These are phyloP conservation scores for Periophthalmus modestus DNA, from an alignment of 2,113 vertebrate genomes.

Conservation along the genomic window DNA sequence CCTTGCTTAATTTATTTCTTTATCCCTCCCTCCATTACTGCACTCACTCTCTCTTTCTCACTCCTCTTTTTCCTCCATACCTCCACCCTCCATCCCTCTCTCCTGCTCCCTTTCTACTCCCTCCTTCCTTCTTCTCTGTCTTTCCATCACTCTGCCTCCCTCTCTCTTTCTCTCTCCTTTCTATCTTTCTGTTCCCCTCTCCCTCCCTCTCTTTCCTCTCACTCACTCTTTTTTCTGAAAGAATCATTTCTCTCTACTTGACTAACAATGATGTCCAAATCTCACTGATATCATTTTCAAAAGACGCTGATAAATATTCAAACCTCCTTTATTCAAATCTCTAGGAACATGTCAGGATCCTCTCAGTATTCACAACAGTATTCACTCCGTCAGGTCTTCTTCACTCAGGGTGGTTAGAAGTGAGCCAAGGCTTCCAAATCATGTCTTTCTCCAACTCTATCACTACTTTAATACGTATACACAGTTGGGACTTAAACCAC, in stretches of 20 bases:
- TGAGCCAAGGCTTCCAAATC: background rate
- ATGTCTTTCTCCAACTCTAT: background rate
- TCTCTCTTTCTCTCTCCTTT: too few relatives aligned
- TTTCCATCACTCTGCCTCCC: too few relatives aligned
- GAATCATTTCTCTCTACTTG: conserved; percentile 18
- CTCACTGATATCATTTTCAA: conserved; percentile 11
- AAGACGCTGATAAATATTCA: conserved; percentile 28
- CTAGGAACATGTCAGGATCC: conserved; percentile 11
- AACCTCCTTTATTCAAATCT: background rate
- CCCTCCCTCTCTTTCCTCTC: background rate
- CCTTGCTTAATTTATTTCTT: too few relatives aligned
- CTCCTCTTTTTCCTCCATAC: too few relatives aligned
- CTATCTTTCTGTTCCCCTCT: too few relatives aligned
- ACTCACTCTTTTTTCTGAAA: conserved; percentile 17
- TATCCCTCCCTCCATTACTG: too few relatives aligned
- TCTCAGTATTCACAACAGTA: conserved; percentile 3
- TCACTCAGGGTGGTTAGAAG: background rate
- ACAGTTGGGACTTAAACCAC: too few relatives aligned
- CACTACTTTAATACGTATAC: background rate
- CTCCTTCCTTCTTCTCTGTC: too few relatives aligned
- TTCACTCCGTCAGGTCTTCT: background rate
- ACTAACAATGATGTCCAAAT: conserved; percentile 26
- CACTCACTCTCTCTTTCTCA: too few relatives aligned
- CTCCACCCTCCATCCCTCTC: too few relatives aligned
- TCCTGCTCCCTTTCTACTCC: too few relatives aligned